A percentile compares a stretch with the other conserved stretches of the same genome.
phyloP scores from a whole-genome alignment of 2,797 vertebrate species.

The Prionace glauca region DNA sequence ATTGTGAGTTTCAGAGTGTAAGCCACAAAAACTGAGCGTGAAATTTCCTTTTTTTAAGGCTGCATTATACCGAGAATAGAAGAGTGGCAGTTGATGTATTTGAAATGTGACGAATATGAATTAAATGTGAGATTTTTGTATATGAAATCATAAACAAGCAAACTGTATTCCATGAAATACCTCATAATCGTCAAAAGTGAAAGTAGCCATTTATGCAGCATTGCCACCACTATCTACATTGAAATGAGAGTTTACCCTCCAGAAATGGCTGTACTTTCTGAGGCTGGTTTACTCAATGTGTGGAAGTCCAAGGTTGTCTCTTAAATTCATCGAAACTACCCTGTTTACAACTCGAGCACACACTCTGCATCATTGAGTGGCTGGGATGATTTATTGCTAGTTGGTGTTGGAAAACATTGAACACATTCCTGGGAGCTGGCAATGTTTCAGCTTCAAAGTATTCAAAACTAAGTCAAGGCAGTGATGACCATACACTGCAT shows the following conservation, averaged over 20 bases:
- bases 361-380: not conserved
- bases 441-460: constrained; percentile 17
- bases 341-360: not conserved
- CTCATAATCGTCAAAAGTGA: not conserved
- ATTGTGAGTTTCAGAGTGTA: constrained; percentile 17
- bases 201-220: not conserved
- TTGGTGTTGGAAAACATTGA: not conserved
- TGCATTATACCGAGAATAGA: not conserved
- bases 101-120: not conserved
- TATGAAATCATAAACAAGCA: not conserved
- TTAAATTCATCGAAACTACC: not conserved
- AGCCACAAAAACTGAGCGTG: not conserved
- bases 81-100: not conserved
- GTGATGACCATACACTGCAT: not conserved
- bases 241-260: not conserved
- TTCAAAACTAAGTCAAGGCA: not conserved
- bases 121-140: not conserved
- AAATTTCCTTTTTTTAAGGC: not conserved
- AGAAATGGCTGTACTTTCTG: not conserved
- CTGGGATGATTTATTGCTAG: not conserved
- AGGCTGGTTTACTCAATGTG: not conserved
- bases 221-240: no score
- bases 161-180: not conserved
- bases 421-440: constrained; percentile 14
- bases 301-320: not conserved